phyloP scores from a whole-genome alignment of 2,113 vertebrate species.

The Marmota flaviventris region DNA sequence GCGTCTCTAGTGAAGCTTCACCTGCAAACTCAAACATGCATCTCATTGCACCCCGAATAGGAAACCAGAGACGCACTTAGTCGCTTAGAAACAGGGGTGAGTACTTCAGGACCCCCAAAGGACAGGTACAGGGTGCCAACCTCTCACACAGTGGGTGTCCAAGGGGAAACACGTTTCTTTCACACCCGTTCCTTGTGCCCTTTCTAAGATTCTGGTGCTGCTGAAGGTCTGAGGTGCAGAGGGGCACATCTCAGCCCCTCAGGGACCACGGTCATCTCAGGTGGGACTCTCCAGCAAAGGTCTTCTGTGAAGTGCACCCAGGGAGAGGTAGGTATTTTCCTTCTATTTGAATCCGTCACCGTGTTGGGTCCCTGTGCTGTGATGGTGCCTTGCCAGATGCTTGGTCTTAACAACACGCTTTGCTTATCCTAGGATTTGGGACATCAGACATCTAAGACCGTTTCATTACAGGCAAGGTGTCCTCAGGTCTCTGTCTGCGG shows the following conservation, averaged over 20 bases:
- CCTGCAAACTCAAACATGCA: not conserved
- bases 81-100: not conserved
- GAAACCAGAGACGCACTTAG: not conserved
- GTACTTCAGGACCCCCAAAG: not conserved
- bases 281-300: not conserved
- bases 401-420: not conserved
- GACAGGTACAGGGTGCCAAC: not conserved
- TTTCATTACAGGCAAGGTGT: no score
- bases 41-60: not conserved
- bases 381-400: not conserved
- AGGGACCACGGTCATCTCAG: not conserved
- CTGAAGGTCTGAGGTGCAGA: not conserved
- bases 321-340: rapidly evolving
- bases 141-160: not conserved
- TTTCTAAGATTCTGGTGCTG: not conserved
- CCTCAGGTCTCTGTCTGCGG: not conserved
- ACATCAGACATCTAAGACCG: not conserved
- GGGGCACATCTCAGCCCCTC: rapidly evolving
- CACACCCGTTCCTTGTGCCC: rapidly evolving
- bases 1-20: not conserved
- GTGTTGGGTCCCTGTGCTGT: rapidly evolving
- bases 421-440: rapidly evolving
- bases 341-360: rapidly evolving
- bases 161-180: not conserved
- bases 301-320: not conserved